phyloP scores from a whole-genome alignment of 2,797 vertebrate genomes.

The Lutjanus argentimaculatus region DNA sequence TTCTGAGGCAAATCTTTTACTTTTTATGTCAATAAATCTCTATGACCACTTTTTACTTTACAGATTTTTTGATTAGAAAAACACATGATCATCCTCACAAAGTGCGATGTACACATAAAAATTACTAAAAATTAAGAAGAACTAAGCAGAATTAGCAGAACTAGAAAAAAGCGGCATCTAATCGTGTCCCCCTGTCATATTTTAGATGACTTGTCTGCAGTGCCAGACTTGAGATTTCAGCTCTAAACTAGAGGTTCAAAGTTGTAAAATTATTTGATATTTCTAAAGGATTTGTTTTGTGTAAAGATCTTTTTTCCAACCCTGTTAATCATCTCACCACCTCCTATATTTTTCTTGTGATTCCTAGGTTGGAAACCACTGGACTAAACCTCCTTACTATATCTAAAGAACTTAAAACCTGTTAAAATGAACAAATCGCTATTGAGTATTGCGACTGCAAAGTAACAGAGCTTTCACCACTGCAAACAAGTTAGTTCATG shows the following conservation, averaged over 20 bases:
- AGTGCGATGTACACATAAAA: neutral
- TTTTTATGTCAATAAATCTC: neutral
- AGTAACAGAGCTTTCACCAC: neutral
- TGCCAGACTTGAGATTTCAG: too few relatives aligned
- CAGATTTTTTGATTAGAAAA: neutral
- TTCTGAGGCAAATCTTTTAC: neutral
- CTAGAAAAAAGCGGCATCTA: too few relatives aligned
- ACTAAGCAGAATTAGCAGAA: too few relatives aligned
- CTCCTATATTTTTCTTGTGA: neutral
- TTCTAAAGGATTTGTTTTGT: neutral
- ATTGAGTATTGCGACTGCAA: neutral
- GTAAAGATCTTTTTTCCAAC: neutral
- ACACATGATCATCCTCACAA: neutral
- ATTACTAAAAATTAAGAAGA: too few relatives aligned
- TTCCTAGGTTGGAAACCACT: neutral
- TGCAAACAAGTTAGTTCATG: neutral
- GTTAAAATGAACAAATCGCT: too few relatives aligned
- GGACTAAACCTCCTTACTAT: neutral
- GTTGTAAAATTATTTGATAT: neutral
- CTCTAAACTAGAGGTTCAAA: too few relatives aligned
- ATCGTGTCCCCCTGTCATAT: too few relatives aligned
- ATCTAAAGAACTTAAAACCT: neutral
- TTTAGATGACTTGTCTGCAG: too few relatives aligned
- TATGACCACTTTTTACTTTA: neutral
- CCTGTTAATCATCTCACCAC: neutral